Base-by-base conservation (phyloP, 2,797 vertebrate species). In the Melanotaenia parkinsoni region DNA sequence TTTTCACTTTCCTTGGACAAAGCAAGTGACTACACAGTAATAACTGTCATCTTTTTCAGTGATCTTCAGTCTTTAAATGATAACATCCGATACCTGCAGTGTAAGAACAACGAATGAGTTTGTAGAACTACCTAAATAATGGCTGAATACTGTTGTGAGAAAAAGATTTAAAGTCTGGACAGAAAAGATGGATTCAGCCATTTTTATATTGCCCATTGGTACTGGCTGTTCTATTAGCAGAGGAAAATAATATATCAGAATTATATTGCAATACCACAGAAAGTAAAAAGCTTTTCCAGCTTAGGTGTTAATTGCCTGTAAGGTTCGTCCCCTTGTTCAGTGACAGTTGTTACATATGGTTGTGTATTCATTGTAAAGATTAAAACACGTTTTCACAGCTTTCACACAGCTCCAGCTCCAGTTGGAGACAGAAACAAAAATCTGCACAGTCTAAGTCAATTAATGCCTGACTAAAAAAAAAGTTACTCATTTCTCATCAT, bases 11-110 rank as follows among this genome's bases (percentile, higher is more conserved):
- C 24, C 57, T 51, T 67, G 62, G 40, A 22, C 12, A 26, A 70
- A 72, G 54, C 26, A 58, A 30, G n/a, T 62, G 59, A 56, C 32
- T 30, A 33, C 32, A 28, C 18, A 33, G 26, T 67, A 51, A 72
- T 77, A 38, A 30, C 5, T 54, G 18, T 69, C n/a, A 61, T 56
- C 45, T 63, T 3, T 56, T 1, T 22, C 38, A 22, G 32, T 58
- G 26, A 59, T 63, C 67, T 50, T 2, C 28, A 32, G 5, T 43
- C 40, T 43, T 43, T 43, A 18, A 43, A 43, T 43, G 14, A 43
- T 43, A 43, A 40, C 38, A 13, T 40, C 13, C 14, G 3, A 43
- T 43, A 43, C 16, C 40, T 40, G 12, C 4, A 40, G 38, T 13
- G 13, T 40, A 43, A 3, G 5, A 16, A 43, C 40, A 43, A 16